Base-by-base conservation (phyloP, 2,113 vertebrate species). In the Piaya cayana region DNA sequence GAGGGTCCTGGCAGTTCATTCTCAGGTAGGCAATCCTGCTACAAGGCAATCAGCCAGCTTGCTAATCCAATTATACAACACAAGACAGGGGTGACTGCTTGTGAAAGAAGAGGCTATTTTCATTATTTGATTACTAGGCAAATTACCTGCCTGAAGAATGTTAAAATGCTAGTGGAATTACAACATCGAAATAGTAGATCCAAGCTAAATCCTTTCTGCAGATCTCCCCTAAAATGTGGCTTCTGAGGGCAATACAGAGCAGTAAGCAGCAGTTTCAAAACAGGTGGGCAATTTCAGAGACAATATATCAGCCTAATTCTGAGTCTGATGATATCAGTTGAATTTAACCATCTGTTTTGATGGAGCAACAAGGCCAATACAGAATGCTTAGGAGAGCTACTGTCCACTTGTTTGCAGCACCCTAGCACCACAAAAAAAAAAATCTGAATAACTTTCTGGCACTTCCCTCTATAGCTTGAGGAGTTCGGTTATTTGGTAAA, bases 351-450 rank as follows among this genome's bases (percentile, higher is more conserved):
- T 8, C 1, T 1, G 12, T 69, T 77, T 34, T 62, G 29, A 43
- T 23, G 23, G 36, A 58, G 23, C 68, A 89, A 19, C 1, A 2
- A 53, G 30, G 53, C 45, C 45, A 82, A 60, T 12, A 67, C 22
- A 60, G 34, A 72, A 42, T 12, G n/a, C 20, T 15, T 7, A 4
- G 6, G 23, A 67, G n/a, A 74, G 43, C 14, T 63, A 0, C 0
- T 8, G 36, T n/a, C 29, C 10, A 7, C 43, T 27, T 50, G 6
- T 49, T 39, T 53, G 15, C 16, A 5, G 42, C 30, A 30, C 27
- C 34, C 55, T 59, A 75, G 21, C 30, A n/a, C 26, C 25, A 45
- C 15, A 45, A 45, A 45, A 45, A 80, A 22, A 45, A 80, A 22
- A 6, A 55, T 11, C 4, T 10, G 3, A 68, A 71, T 11, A 15